These are phyloP conservation scores for Lacanobia wlatinum DNA, from an alignment of 2,888 invertebrate genomes.

Conservation along the genomic window DNA sequence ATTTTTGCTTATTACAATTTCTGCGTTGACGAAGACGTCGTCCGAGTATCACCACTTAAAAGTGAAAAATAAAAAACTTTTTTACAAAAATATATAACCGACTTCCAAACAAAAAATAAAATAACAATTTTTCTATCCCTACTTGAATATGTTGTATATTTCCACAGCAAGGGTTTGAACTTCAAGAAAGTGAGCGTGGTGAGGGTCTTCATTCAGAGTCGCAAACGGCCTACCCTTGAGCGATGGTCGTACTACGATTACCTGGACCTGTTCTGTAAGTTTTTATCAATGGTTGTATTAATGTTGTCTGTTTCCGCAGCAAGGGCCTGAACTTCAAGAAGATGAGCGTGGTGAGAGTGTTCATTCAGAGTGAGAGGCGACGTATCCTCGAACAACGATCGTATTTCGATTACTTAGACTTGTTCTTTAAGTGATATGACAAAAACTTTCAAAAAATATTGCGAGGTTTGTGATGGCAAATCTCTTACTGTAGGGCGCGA, in stretches of 20 bases:
- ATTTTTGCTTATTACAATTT: too few relatives aligned
- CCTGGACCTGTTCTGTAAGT: conserved; percentile 76
- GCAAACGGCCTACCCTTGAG: conserved; percentile 58
- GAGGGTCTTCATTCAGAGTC: conserved; percentile 67
- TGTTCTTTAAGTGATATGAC: conserved; percentile 76
- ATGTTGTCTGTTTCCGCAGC: neutral
- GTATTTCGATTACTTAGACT: conserved; percentile 68
- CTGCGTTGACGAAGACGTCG: too few relatives aligned
- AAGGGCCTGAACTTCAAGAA: conserved; percentile 70
- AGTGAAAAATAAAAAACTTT: too few relatives aligned
- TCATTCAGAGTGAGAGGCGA: conserved; percentile 59
- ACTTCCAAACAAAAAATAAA: too few relatives aligned
- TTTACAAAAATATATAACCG: too few relatives aligned
- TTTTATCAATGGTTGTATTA: neutral
- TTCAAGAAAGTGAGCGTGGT: conserved; percentile 72
- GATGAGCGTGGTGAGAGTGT: conserved; percentile 74
- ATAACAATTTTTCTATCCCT: too few relatives aligned
- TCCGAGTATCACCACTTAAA: too few relatives aligned
- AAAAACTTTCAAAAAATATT: too few relatives aligned
- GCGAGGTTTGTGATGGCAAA: too few relatives aligned
- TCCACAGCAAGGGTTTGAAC: conserved; percentile 73
- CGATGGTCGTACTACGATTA: conserved; percentile 70
- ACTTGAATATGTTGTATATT: conserved; percentile 43
- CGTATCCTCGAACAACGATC: conserved; percentile 67
- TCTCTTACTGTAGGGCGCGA: too few relatives aligned